Evolutionary conservation across 2,797 vertebrate genomes (phyloP), one percentile per base, ranked within the genome.

Genomic region (Sebastes nivosus): DNA sequence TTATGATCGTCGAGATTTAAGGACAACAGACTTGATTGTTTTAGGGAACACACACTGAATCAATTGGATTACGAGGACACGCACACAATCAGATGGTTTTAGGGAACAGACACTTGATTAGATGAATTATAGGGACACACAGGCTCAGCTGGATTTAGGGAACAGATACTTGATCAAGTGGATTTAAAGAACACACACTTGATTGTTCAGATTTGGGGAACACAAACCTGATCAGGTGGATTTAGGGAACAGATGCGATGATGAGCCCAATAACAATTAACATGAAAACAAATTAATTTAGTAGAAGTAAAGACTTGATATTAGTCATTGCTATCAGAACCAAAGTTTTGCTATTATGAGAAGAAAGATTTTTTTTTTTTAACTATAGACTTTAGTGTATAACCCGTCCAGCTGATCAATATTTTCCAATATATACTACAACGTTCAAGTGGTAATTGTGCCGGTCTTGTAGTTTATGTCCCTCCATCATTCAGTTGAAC

Each of bases 111-210:
- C 5, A 34, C 7, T 22, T 16, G 16, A 42, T 42, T 12, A 24
- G 1, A 8, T 3, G 6, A 6, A 32, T 63, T 18, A 13, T 18
- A 5, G 2, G 7, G 36, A 55, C 30, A 54, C 3, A n/a, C 7
- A 24, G 5, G 2, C 27, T 46, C 18, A 4, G 9, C 5, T 55
- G 12, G n/a, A 7, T 55, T 36, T 24, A 69, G n/a, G 22, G 52
- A 38, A 42, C 24, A 36, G 1, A 12, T 4, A 36, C 34, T 0
- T 0, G 4, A 12, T 36, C 25, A 20, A 5, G 1, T 34, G 32
- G 32, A 36, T 20, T 67, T 68, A 9, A 4, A 8, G 11, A 36
- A 12, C 34, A 12, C 4, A 18, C 29, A 30, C 7, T 16, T 8
- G 11, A 46, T 46, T 13, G 8, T 29, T 30, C 3, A 32, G 1